Percentiles rank a stretch among this genome's conserved stretches.
Conservation (phyloP, 1,140 invertebrate genomes). For the Maconellicoccus hirsutus region DNA sequence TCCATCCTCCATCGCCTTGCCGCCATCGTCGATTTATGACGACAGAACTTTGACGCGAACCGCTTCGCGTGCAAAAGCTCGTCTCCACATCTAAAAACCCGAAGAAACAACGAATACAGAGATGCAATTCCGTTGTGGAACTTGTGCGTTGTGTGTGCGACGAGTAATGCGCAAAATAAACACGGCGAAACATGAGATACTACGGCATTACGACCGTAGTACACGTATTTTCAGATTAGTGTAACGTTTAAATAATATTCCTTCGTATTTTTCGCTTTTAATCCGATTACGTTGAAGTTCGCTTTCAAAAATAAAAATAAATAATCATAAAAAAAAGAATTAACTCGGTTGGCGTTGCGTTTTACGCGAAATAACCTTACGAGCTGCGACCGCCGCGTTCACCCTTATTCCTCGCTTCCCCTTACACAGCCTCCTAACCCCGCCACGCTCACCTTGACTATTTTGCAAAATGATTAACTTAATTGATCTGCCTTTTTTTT, state of each 20-base stretch:
- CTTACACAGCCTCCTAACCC: no score
- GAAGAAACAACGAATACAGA: no score
- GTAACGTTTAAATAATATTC: conserved; percentile 9
- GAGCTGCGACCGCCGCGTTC: not conserved
- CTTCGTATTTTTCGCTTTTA: conserved; percentile 5
- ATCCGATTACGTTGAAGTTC: conserved; percentile 7
- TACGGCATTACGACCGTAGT: conserved; percentile 7
- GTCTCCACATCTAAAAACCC: no score
- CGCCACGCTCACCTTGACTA: no score
- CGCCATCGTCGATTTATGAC: no score
- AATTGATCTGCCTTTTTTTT: not conserved
- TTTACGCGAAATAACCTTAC: not conserved
- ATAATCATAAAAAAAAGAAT: conserved; percentile 10
- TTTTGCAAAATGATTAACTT: not conserved
- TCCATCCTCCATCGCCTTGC: no score
- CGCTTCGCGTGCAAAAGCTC: no score
- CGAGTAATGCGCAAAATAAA: conserved; percentile 2
- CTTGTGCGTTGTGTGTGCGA: not conserved
- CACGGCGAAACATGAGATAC: not conserved
- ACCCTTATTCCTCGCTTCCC: no score
- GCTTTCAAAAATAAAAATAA: conserved; percentile 10
- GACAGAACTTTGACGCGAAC: no score
- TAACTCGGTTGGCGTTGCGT: not conserved
- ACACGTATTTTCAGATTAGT: conserved; percentile 5
- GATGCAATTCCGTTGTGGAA: not conserved